These are phyloP conservation scores for Drosophila merina DNA, from an alignment of 2,888 invertebrate species.

Conservation along the genomic window DNA sequence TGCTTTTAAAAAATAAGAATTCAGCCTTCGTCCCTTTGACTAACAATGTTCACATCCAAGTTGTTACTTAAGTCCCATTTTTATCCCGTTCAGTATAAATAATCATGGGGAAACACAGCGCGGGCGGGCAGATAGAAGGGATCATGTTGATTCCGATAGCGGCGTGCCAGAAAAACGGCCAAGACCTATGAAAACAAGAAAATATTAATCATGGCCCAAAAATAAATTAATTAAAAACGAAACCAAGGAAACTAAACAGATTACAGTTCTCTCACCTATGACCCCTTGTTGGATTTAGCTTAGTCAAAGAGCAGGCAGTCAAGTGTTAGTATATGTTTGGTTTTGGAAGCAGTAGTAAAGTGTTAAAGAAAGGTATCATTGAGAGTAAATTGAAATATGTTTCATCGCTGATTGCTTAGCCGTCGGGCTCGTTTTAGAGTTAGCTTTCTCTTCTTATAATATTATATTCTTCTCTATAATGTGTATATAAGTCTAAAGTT, in stretches of 20 bases:
- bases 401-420: slow-evolving; percentile 66
- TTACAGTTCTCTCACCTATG: slow-evolving; percentile 55
- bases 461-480: slow-evolving; percentile 45
- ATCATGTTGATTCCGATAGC: slow-evolving; percentile 92
- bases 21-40: slow-evolving; percentile 80
- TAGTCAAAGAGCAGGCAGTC: slow-evolving; percentile 51
- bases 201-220: neutral
- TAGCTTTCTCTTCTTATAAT: slow-evolving; percentile 51
- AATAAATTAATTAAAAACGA: neutral
- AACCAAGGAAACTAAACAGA: slow-evolving; percentile 20
- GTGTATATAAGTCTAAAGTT: slow-evolving; percentile 69
- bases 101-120: slow-evolving; percentile 88
- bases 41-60: slow-evolving; percentile 58
- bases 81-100: slow-evolving; percentile 73
- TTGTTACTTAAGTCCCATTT: slow-evolving; percentile 2
- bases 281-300: slow-evolving; percentile 34
- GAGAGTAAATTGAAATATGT: slow-evolving; percentile 38
- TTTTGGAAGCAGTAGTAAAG: slow-evolving; percentile 32
- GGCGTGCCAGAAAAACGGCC: slow-evolving; percentile 91
- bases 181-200: slow-evolving; percentile 87
- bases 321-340: slow-evolving; percentile 26
- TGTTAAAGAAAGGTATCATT: slow-evolving; percentile 51
- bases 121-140: slow-evolving; percentile 90
- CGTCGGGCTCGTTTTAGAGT: slow-evolving; percentile 49
- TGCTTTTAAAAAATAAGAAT: slow-evolving; percentile 56